phyloP scores from a whole-genome alignment of 2,797 vertebrate genomes.

The Benthosema pterotum region DNA sequence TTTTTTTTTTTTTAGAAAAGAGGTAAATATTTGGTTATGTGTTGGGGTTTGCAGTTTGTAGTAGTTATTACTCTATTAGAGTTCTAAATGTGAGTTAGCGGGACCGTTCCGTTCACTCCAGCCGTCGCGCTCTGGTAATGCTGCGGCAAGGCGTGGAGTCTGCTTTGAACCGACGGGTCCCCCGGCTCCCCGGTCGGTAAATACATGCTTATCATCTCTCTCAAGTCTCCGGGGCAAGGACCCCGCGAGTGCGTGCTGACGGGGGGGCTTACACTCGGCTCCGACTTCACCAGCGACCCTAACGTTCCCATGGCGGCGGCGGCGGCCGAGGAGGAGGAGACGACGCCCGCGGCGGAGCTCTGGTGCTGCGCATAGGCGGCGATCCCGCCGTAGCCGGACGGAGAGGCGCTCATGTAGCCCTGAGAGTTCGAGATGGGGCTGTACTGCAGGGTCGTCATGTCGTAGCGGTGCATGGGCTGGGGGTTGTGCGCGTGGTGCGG shows the following conservation, averaged over 20 bases:
- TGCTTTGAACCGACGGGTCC: conserved; percentile 89
- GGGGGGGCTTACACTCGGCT: conserved; percentile 95
- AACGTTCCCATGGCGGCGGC: conserved; percentile 90
- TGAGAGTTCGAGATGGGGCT: conserved; percentile 96
- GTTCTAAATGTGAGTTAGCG: conserved; percentile 88
- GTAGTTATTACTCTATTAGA: conserved; percentile 57
- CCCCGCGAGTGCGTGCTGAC: conserved; percentile 90
- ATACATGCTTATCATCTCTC: conserved; percentile 99
- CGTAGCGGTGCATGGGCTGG: conserved; percentile 94
- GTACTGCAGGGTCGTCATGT: conserved; percentile 94
- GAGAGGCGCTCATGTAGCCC: conserved; percentile 95
- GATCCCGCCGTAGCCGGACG: conserved; percentile 92
- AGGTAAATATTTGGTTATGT: conserved; percentile 88
- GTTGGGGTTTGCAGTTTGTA: conserved; percentile 75
- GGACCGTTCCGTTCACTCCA: conserved; percentile 95
- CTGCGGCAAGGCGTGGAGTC: conserved; percentile 93
- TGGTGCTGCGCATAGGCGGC: conserved; percentile 88
- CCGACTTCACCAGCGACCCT: conserved; percentile 93
- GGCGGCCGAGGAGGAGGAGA: conserved; percentile 88
- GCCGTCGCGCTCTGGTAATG: conserved; percentile 95
- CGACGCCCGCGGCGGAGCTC: conserved; percentile 83
- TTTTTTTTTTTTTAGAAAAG: conserved; percentile 86
- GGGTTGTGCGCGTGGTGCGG: conserved; percentile 92
- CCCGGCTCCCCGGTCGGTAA: conserved; percentile 90
- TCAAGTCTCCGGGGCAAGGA: conserved; percentile 96